Conservation (phyloP, 2,888 invertebrate species). For the Teleiodes luculella region DNA sequence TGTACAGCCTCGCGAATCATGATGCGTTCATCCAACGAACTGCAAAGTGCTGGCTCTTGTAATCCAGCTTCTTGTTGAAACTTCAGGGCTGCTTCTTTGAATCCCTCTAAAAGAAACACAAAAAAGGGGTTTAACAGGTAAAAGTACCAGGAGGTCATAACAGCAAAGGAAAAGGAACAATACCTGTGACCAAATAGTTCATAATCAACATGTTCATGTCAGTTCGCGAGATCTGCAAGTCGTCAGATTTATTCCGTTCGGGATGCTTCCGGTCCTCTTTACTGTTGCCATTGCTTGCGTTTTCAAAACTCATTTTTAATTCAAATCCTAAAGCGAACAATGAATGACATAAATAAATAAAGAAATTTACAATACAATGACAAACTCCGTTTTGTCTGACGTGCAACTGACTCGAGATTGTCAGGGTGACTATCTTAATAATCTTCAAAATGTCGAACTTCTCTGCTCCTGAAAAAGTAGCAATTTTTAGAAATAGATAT, state of each 20-base stretch:
- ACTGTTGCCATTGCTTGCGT: slow-evolving; percentile 51
- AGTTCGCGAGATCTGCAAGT: slow-evolving; percentile 89
- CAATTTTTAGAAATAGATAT: too few species aligned
- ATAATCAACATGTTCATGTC: slow-evolving; percentile 98
- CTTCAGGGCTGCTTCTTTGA: slow-evolving; percentile 97
- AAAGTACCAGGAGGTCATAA: background rate
- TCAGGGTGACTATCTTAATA: too few species aligned
- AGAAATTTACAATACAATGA: slow-evolving; percentile 30
- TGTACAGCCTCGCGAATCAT: slow-evolving; percentile 96
- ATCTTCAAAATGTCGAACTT: too few species aligned
- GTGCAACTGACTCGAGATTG: too few species aligned
- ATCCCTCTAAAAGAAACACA: slow-evolving; percentile 83
- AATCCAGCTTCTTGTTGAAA: slow-evolving; percentile 95
- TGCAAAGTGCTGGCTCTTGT: slow-evolving; percentile 76
- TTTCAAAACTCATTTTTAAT: slow-evolving; percentile 62
- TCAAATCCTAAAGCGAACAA: slow-evolving; percentile 15
- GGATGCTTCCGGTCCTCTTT: slow-evolving; percentile 78
- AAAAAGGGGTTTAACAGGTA: slow-evolving; percentile 12
- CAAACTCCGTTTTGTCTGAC: slow-evolving; percentile 20
- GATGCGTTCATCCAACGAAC: slow-evolving; percentile 93
- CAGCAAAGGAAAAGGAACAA: slow-evolving; percentile 21
- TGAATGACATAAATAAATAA: slow-evolving; percentile 28
- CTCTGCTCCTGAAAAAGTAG: too few species aligned
- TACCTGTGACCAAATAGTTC: slow-evolving; percentile 98
- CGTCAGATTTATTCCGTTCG: slow-evolving; percentile 85